Base-by-base conservation (phyloP, 1,140 invertebrate species). In the Maconellicoccus hirsutus region DNA sequence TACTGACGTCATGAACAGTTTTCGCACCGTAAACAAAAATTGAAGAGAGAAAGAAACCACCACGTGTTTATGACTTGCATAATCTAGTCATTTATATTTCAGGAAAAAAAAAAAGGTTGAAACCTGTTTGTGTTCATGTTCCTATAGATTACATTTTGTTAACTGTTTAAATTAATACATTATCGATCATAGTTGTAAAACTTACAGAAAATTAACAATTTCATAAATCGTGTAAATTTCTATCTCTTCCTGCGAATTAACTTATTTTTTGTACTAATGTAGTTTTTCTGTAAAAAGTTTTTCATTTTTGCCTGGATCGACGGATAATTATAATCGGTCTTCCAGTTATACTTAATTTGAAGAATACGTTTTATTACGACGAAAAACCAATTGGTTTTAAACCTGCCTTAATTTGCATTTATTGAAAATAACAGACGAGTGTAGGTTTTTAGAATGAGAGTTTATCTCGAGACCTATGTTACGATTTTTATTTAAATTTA, bases 71-170 rank as follows among this genome's bases (percentile, higher is more conserved):
- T 66, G 61, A 66, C 61, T 66, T 66, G 61, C 61, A 25, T 66
- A 66, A 66, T 66, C 61, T 66, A 66, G 61, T 66, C 61, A 66
- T 66, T 66, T 66, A 25, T 26, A 66, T 66, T 66, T 66, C 61
- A 26, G 25, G 21, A 26, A 66, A 66, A 66, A 26, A 61, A 66
- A 25, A 25, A 25, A 12, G 61, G 61, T 66, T 52, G 61, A 26
- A 66, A 66, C 61, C 61, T 66, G 61, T 66, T 66, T 66, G 61
- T 66, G 61, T 66, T 66, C 61, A 66, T 66, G 61, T 66, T 66
- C 61, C 61, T 66, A n/a, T n/a, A 66, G 25, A 23, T 66, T 66
- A 23, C 21, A 66, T 66, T n/a, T 66, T 52, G 42, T 52, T 52
- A 52, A 52, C 10, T 52, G 42, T 52, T 52, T 52, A 52, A 52